These are phyloP conservation scores for Phrynocephalus forsythii DNA, from an alignment of 2,797 vertebrate genomes.

Conservation along the genomic window DNA sequence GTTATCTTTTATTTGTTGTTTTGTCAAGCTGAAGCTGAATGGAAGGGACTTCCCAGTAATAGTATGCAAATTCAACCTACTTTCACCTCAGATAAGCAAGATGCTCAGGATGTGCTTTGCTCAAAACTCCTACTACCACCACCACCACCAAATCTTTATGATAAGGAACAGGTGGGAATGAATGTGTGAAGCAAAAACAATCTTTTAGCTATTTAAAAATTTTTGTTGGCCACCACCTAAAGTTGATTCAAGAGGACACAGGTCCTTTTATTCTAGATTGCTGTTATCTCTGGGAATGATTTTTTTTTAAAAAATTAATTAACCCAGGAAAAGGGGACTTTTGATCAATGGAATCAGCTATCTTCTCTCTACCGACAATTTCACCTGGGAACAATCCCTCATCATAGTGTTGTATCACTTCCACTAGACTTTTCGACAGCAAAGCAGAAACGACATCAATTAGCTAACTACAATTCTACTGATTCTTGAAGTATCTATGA, in stretches of 20 bases:
- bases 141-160: neutral
- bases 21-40: neutral
- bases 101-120: neutral
- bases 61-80: neutral
- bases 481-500: neutral
- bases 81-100: neutral
- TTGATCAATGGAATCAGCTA: neutral
- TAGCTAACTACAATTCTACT: neutral
- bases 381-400: neutral
- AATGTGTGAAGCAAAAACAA: neutral
- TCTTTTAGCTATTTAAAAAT: conserved; percentile 1
- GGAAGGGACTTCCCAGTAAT: neutral
- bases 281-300: neutral
- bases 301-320: no score
- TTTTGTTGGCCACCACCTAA: neutral
- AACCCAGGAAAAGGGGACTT: neutral
- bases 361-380: neutral
- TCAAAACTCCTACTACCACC: neutral
- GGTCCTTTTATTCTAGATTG: neutral
- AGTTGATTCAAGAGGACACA: neutral
- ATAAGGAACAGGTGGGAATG: neutral
- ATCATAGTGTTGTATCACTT: neutral
- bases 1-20: neutral
- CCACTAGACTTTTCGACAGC: neutral
- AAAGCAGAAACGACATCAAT: neutral